Base-by-base conservation (phyloP, 2,113 vertebrate genomes). In the Caranx ignobilis region DNA sequence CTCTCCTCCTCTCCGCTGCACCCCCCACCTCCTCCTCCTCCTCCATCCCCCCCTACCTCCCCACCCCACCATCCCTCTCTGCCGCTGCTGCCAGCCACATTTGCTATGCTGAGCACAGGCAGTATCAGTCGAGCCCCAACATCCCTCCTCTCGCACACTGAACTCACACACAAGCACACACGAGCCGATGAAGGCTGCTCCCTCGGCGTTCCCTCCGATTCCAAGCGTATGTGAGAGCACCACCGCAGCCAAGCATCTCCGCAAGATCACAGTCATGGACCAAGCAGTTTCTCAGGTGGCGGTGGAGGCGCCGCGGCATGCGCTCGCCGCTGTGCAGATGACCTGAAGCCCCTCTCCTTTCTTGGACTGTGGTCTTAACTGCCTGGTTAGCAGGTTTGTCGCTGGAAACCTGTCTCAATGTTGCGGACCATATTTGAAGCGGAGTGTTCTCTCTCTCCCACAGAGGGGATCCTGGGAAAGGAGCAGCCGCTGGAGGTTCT, bases 371-470 rank as follows among this genome's bases (percentile, higher is more conserved):
- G 70, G 57, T 62, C 54, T 59, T 35, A 21, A 67, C 71, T 21
- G 82, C 60, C 61, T 31, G 78, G n/a, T 81, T 71, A 75, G 80
- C 79, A 16, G 82, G 63, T 71, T 39, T 48, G 72, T 70, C 0
- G 70, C 71, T 21, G 65, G 62, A 70, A 79, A 78, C 83, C 67
- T 18, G 65, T 70, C 82, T 86, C 78, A n/a, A 95, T 95, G 91
- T 88, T 94, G 90, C 89, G 90, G 91, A 94, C 93, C 89, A 94
- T 94, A 89, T 94, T 93, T 93, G 93, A 94, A 93, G 89, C 86
- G 37, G 90, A 93, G 69, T 94, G 88, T 86, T 93, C 88, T 93
- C 85, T 92, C 82, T 94, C 92, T 89, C 88, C 92, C 83, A 80
- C 93, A 93, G 93, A 94, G 90, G 94, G 92, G 87, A 91, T 94